Evolutionary conservation across 2,113 vertebrate species (phyloP), one percentile per base, ranked within the genome.

Genomic region (Tupaia tana): DNA sequence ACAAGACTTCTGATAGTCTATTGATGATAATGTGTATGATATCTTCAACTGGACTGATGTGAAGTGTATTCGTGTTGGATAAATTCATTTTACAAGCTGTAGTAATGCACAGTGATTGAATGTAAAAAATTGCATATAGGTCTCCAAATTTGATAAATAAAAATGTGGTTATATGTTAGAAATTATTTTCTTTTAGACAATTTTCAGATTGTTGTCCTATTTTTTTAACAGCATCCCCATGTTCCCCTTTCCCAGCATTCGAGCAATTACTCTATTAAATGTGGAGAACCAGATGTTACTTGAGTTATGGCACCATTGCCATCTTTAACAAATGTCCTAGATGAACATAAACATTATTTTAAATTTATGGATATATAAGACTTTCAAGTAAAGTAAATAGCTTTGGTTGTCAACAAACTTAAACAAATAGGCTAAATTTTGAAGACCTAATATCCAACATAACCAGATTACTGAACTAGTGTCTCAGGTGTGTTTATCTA

Each of bases 301-400:
- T 89, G 31, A 87, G 25, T 70, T 87, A 59, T 4, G 31, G 64
- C 19, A 90, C 22, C 31, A 18, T 14, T 19, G 78, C 2, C 29
- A 4, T 63, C 20, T 82, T 69, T 83, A 79, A 85, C 14, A 31
- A 77, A 75, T 54, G 59, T 54, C 16, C 19, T 63, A 43, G 2
- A 86, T 82, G 16, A 86, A 87, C 43, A 84, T 43, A 86, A 84
- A 43, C 5, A 81, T 29, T 86, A 8, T 29, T 69, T 80, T 91
- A 73, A 25, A 80, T 71, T 66, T 84, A 84, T 69, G 9, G 7
- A 16, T 89, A 66, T 66, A 19, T 58, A 90, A 56, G 9, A 91
- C 7, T 78, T 89, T 75, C 80, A 91, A 80, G 15, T 70, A 85
- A 93, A 92, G 84, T 84, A 80, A 73, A 63, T 4, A 89, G 27